Evolutionary conservation across 2,797 vertebrate genomes (phyloP).

Genomic region (Calcarius lapponicus): DNA sequence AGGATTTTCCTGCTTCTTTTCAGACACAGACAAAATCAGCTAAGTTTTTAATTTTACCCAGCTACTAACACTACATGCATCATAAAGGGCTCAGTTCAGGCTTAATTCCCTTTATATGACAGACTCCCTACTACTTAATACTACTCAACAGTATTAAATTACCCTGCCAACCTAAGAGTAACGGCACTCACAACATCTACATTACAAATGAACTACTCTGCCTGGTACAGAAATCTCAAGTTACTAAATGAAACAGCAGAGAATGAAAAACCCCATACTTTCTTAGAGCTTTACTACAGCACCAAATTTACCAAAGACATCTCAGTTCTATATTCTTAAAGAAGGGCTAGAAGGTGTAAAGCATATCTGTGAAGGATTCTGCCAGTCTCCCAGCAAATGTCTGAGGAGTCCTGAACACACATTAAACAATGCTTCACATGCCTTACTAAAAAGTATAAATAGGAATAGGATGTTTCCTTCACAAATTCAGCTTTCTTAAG

Average conservation of each 20-base stretch:
- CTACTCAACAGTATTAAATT: background rate
- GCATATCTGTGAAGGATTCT: background rate
- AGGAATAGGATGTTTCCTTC: background rate
- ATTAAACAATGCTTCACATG: background rate
- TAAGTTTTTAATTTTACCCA: background rate
- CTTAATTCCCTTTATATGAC: background rate
- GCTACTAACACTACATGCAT: background rate
- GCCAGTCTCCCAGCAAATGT: background rate
- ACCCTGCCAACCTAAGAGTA: background rate
- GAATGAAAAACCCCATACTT: background rate
- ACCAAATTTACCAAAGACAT: background rate
- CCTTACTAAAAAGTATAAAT: background rate
- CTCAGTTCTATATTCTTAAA: background rate
- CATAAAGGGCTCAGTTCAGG: background rate
- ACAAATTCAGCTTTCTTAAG: background rate
- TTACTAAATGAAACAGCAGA: background rate
- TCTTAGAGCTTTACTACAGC: background rate
- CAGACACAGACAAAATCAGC: background rate
- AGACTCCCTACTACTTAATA: background rate
- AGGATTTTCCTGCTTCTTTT: background rate
- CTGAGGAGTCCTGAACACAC: background rate
- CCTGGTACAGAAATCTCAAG: background rate
- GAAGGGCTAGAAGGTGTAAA: background rate
- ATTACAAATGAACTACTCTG: conserved; percentile 6
- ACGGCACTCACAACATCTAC: background rate